Conservation (phyloP, 2,888 invertebrate genomes). For the Drosophila anceps region DNA sequence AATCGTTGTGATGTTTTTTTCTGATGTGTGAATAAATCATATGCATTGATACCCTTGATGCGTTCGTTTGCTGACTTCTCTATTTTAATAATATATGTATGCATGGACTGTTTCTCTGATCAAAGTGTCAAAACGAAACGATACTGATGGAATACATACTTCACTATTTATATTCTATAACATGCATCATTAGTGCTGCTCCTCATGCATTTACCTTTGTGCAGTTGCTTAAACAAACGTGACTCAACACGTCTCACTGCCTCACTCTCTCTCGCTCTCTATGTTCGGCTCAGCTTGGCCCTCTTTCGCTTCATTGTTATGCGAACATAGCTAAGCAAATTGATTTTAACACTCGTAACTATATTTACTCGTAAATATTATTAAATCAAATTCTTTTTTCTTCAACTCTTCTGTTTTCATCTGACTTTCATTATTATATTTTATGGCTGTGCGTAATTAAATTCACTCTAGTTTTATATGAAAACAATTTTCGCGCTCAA, state of each 20-base stretch:
- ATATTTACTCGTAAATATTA: neutral
- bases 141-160: neutral
- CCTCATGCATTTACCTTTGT: neutral
- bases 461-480: constrained; percentile 27
- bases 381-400: neutral
- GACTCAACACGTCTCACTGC: neutral
- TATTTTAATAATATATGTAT: neutral
- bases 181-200: neutral
- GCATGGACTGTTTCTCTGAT: neutral
- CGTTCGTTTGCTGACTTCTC: neutral
- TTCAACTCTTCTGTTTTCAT: constrained; percentile 21
- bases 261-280: neutral
- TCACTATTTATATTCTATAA: too few relatives aligned
- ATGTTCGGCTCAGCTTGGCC: too few relatives aligned
- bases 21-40: constrained; percentile 6
- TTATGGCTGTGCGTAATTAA: constrained; percentile 39
- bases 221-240: neutral
- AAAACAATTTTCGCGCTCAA: constrained; percentile 63
- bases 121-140: neutral
- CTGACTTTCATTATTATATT: constrained; percentile 12
- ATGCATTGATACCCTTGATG: neutral
- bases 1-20: neutral
- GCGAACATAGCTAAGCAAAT: constrained; percentile 8
- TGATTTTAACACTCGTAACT: constrained; percentile 16
- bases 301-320: neutral